Evolutionary conservation across 2,797 vertebrate genomes (phyloP).

Genomic region (Poeciliopsis gracilis): DNA sequence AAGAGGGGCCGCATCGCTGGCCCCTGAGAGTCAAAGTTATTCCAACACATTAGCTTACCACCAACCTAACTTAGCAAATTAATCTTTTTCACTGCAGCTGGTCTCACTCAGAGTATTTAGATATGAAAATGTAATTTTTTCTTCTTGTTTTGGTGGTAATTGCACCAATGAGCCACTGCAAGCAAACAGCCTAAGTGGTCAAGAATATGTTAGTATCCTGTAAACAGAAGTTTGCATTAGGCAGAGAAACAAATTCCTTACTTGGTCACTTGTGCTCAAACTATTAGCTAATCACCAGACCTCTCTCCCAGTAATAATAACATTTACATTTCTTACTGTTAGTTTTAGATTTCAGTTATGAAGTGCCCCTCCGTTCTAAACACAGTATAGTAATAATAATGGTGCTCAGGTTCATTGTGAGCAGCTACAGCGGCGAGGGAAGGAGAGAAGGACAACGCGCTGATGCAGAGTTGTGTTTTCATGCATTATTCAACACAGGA

Average conservation of each 20-base stretch:
- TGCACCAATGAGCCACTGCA: conserved; percentile 68
- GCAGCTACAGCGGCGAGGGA: neutral
- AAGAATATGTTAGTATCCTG: conserved; percentile 43
- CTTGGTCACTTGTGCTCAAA: conserved; percentile 48
- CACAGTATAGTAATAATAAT: conserved; percentile 49
- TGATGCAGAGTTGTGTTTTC: conserved; percentile 40
- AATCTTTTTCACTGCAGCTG: conserved; percentile 60
- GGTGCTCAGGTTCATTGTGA: conserved; percentile 51
- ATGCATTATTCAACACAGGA: conserved; percentile 71
- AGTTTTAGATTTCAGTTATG: conserved; percentile 58
- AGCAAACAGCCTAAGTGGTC: conserved; percentile 64
- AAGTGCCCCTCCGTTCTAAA: conserved; percentile 57
- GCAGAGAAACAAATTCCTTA: conserved; percentile 58
- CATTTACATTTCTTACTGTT: conserved; percentile 62
- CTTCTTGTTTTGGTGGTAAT: conserved; percentile 44
- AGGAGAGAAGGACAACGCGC: conserved; percentile 27
- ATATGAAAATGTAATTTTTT: conserved; percentile 41
- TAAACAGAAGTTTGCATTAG: conserved; percentile 53
- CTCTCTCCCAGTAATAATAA: conserved; percentile 16
- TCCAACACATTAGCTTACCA: conserved; percentile 61
- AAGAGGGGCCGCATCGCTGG: conserved; percentile 42
- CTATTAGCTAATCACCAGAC: conserved; percentile 46
- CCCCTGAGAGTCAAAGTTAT: conserved; percentile 65
- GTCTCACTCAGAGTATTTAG: conserved; percentile 45
- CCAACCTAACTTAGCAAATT: conserved; percentile 52